phyloP scores from a whole-genome alignment of 2,888 invertebrate genomes.

The Dolichopus griseipennis region DNA sequence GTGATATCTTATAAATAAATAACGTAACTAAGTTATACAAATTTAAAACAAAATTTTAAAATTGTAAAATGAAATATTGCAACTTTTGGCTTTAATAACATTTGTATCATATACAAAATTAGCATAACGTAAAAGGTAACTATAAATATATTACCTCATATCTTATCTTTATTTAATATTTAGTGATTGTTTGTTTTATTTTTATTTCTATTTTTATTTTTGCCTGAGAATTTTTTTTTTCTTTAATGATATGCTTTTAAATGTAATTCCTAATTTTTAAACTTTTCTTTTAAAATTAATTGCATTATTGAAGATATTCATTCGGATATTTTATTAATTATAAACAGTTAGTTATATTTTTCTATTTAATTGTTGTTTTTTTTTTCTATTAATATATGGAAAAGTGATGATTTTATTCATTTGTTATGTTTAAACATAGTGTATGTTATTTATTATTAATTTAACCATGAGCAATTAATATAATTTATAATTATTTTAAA shows the following conservation, averaged over 20 bases:
- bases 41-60: too few species aligned
- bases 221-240: neutral
- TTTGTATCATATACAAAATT: neutral
- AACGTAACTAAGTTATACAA: too few species aligned
- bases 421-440: neutral
- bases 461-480: neutral
- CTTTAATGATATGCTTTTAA: neutral
- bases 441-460: neutral
- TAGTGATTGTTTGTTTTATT: neutral
- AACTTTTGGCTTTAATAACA: neutral
- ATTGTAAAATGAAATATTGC: neutral
- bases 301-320: neutral
- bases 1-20: too few species aligned
- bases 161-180: neutral
- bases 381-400: neutral
- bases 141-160: neutral
- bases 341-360: neutral
- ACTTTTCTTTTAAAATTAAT: neutral
- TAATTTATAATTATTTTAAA: too few species aligned
- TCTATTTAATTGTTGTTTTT: neutral
- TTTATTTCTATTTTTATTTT: too few species aligned
- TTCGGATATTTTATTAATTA: neutral
- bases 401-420: neutral
- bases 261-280: neutral
- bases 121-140: neutral